Base-by-base conservation (phyloP, 2,113 vertebrate species). In the Gallinago undulata region DNA sequence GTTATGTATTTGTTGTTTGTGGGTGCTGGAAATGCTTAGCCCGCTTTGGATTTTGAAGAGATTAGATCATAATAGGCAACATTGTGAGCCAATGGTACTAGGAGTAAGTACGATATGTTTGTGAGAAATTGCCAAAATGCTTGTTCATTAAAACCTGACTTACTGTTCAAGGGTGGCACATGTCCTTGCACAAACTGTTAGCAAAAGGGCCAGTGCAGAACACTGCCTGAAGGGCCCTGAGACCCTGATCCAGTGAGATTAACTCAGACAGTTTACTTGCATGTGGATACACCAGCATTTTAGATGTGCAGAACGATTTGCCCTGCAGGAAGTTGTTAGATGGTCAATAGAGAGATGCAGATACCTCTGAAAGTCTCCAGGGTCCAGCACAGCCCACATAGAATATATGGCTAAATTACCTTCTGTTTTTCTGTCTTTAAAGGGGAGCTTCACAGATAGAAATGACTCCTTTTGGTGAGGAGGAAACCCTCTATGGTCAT, bases 321-420 rank as follows among this genome's bases (percentile, higher is more conserved):
- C 25, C 27, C 9, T 13, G 14, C 24, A 12, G 16, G 43, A 81
- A 53, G 12, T 7, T 57, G 11, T 23, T 48, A n/a, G 81, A 82
- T 6, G 8, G 4, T 41, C 57, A 30, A 1, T 3, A 9, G 17
- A 47, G 43, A 68, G 24, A 45, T 39, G 10, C 11, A 86, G 33
- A 17, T 39, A 13, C 4, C 3, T 69, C 43, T 68, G 23, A 48
- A 74, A 13, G 12, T 53, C 47, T 30, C 10, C 37, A 37, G 9
- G 5, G 11, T 19, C 43, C 45, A 43, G 6, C 0, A 0, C 4
- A 31, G 33, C 51, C 19, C 43, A 19, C 48, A 23, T 4, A 70
- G 56, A 89, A 31, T n/a, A 67, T 6, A 39, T 21, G 2, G 1
- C 7, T 59, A 45, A 66, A 68, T 30, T 55, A 23, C 16, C 2